Base-by-base conservation (phyloP, 2,113 vertebrate genomes). In the Sphaerodactylus townsendi region DNA sequence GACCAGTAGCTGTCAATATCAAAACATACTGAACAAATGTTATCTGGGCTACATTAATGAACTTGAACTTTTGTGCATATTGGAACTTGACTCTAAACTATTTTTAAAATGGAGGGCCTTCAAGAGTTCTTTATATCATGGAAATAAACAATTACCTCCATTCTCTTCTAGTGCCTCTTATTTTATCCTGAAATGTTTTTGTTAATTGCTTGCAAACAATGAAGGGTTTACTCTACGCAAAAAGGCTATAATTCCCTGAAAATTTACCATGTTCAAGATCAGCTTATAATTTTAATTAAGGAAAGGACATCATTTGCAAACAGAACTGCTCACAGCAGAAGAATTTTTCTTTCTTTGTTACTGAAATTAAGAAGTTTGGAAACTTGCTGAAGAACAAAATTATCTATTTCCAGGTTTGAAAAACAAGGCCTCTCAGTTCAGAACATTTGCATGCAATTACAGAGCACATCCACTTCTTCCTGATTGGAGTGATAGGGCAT, bases 361-460 rank as follows among this genome's bases (percentile, higher is more conserved):
- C 82, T 68, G 72, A 86, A 68, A 50, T 15, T 4, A 92, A 84
- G 0, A 10, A 72, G 70, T 89, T 76, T 86, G 56, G 56, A 77
- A 86, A 64, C 19, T 65, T 82, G 65, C 82, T 82, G 90, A 82
- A 85, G 87, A 81, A 46, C 81, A 88, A 74, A 64, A 8, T 33
- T 64, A 73, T 86, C 28, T 74, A 37, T 85, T 68, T 77, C 80
- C 44, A 53, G 76, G 84, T 39, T 69, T 88, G 81, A 86, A 88
- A 79, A 19, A 0, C 44, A 86, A 87, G 10, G 72, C 68, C 56
- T 83, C 56, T 89, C 21, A 41, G 76, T 71, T 79, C 83, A 64
- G 80, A 92, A 89, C 90, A 93, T 92, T 95, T 93, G 87, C 85
- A 90, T 90, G 84, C 70, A 90, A 92, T 93, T 94, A 90, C 71